Evolutionary conservation across 2,797 vertebrate genomes (phyloP).

Genomic region (Argentina silus): DNA sequence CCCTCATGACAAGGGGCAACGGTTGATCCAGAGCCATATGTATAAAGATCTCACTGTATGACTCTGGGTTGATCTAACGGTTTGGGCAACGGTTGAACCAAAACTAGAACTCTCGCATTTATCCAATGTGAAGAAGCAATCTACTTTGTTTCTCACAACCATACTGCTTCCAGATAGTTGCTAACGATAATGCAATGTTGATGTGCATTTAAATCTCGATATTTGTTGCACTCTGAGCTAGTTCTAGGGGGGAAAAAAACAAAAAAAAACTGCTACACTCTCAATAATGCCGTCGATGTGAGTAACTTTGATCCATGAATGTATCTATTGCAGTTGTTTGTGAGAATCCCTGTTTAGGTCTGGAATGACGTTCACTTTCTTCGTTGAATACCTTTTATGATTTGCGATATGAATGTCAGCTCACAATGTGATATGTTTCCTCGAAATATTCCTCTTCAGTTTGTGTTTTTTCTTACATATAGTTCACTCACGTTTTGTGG

Average conservation of each 20-base stretch:
- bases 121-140: neutral
- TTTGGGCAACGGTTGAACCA: neutral
- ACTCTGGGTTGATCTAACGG: neutral
- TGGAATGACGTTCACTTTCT: neutral
- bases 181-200: neutral
- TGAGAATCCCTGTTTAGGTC: neutral
- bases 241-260: neutral
- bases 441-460: neutral
- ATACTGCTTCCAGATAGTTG: neutral
- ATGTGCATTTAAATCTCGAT: slow-evolving; percentile 19
- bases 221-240: slow-evolving; percentile 25
- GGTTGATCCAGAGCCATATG: no score
- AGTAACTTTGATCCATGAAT: neutral
- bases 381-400: neutral
- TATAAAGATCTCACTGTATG: no score
- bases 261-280: slow-evolving; percentile 14
- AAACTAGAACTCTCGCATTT: neutral
- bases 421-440: neutral
- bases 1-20: slow-evolving; percentile 1
- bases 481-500: neutral
- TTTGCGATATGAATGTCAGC: neutral
- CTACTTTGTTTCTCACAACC: neutral
- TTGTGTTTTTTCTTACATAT: slow-evolving; percentile 7
- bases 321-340: neutral
- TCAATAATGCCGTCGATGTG: slow-evolving; percentile 20